phyloP scores from a whole-genome alignment of 1,140 invertebrate species.

The Parapsyche elsis region DNA sequence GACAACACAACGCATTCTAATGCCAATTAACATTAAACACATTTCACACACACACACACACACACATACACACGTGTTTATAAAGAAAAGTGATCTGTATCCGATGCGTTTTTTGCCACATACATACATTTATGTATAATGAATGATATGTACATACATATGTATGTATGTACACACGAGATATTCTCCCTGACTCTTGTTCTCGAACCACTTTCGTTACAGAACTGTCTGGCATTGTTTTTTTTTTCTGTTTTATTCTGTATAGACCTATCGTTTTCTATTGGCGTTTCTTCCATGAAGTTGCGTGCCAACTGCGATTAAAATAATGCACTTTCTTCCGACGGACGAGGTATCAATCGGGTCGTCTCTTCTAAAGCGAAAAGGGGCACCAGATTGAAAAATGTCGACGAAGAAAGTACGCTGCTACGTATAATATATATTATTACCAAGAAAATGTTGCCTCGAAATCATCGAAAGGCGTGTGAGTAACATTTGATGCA shows the following conservation, averaged over 20 bases:
- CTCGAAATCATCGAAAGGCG: no score
- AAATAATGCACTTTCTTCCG: conserved; percentile 41
- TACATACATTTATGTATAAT: not conserved
- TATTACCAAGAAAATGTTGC: no score
- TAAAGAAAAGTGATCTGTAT: conserved; percentile 33
- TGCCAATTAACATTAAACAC: not conserved
- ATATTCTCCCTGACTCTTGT: not conserved
- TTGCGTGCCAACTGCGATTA: conserved; percentile 36
- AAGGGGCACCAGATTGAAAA: no score
- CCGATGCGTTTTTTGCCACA: conserved; percentile 26
- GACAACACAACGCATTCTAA: not conserved
- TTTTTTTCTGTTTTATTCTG: not conserved
- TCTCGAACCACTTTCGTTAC: conserved; percentile 35
- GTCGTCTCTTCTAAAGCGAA: not conserved
- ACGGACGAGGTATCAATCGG: conserved; percentile 4
- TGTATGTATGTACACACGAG: no score
- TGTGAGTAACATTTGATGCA: no score
- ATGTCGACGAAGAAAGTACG: no score
- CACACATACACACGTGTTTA: not conserved
- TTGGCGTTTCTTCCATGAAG: conserved; percentile 20
- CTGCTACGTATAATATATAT: no score
- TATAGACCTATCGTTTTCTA: conserved; percentile 34
- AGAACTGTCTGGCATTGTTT: not conserved
- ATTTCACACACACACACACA: not conserved
- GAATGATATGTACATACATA: no score